Percentiles rank a stretch among this genome's conserved stretches.
These are phyloP conservation scores for Burhinus oedicnemus DNA, from an alignment of 2,113 vertebrate species.

Conservation along the genomic window DNA sequence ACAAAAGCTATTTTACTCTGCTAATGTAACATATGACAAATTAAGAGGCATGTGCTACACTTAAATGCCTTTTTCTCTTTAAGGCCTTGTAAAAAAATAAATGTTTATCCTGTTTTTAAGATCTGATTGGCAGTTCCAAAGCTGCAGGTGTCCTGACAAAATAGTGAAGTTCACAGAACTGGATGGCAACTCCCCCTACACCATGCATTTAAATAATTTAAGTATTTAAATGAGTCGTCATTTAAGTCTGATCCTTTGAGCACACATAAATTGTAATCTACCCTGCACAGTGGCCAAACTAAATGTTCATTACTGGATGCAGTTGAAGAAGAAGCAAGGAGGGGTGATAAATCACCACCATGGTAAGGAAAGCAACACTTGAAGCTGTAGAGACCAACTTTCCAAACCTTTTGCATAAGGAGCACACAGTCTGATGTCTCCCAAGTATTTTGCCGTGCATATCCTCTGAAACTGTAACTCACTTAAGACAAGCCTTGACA, in stretches of 20 bases:
- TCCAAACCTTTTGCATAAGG: neutral
- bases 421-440: neutral
- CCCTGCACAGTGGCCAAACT: neutral
- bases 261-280: neutral
- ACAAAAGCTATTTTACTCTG: neutral
- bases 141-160: neutral
- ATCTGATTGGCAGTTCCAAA: neutral
- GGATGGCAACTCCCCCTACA: neutral
- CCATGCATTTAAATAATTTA: neutral
- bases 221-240: neutral
- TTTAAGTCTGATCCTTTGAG: neutral
- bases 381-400: neutral
- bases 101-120: neutral
- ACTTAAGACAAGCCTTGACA: neutral
- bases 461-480: neutral
- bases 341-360: neutral
- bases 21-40: neutral
- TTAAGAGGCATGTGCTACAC: neutral
- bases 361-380: neutral
- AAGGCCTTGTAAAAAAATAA: neutral
- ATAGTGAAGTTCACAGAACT: neutral
- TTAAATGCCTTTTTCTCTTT: neutral
- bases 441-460: neutral
- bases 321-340: neutral
- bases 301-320: neutral